Percentiles rank a stretch among this genome's conserved stretches.
Evolutionary conservation across 2,797 vertebrate genomes (phyloP).

Genomic region (Argentina silus): DNA sequence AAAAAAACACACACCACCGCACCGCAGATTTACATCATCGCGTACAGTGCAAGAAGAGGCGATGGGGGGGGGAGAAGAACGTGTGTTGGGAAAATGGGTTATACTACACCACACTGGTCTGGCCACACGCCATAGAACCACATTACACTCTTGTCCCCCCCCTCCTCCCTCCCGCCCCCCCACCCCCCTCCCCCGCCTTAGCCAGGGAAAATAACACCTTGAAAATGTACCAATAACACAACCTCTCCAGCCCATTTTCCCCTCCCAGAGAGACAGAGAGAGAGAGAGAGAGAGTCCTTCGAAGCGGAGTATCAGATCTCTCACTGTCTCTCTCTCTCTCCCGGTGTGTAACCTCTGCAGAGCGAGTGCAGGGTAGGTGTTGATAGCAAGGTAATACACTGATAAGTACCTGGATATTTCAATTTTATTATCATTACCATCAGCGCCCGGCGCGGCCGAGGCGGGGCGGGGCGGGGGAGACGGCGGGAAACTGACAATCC

Average conservation of each 20-base stretch:
- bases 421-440: conserved; percentile 82
- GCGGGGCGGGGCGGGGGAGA: conserved; percentile 59
- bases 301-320: conserved; percentile 14
- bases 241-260: conserved; percentile 11
- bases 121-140: conserved; percentile 70
- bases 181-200: conserved; percentile 8
- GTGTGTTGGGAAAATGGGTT: conserved; percentile 68
- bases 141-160: conserved; percentile 63
- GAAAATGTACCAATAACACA: conserved; percentile 58
- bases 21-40: background rate
- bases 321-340: conserved; percentile 21
- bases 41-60: background rate
- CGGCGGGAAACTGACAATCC: conserved; percentile 76
- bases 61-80: conserved; percentile 56
- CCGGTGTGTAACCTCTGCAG: conserved; percentile 61
- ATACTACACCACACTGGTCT: conserved; percentile 71
- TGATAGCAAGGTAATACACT: conserved; percentile 80
- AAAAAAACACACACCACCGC: background rate
- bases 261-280: no score
- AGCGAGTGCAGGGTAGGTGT: conserved; percentile 69
- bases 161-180: conserved; percentile 27
- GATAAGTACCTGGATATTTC: conserved; percentile 82
- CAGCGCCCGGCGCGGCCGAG: conserved; percentile 61
- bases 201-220: conserved; percentile 64
- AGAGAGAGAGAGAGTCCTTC: background rate